Conservation (phyloP, 2,888 invertebrate genomes). For the Eurois occulta region DNA sequence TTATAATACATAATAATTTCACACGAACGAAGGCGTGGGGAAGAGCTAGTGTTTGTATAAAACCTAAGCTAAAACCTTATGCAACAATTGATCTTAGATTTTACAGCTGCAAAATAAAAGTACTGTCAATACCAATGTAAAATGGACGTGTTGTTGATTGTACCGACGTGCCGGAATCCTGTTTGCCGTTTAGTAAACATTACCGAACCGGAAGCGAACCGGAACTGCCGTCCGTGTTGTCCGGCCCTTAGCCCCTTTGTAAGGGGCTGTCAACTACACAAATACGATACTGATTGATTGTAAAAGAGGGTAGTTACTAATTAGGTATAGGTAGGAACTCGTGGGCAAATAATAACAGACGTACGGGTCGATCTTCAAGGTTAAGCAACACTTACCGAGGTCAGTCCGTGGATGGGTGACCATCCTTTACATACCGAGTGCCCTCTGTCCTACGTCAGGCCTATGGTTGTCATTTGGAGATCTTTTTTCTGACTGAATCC, state of each 20-base stretch:
- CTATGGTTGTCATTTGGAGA: background rate
- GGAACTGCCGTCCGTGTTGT: conserved; percentile 32
- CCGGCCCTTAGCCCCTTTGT: conserved; percentile 15
- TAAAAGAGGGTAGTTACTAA: background rate
- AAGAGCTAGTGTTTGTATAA: no score
- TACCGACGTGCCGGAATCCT: conserved; percentile 12
- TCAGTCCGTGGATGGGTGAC: background rate
- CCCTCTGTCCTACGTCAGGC: background rate
- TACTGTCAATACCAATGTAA: background rate
- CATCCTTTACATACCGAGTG: background rate
- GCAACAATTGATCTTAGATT: no score
- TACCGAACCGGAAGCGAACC: conserved; percentile 8
- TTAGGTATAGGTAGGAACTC: background rate
- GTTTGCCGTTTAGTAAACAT: conserved; percentile 19
- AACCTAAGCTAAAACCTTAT: no score
- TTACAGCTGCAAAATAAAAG: no score
- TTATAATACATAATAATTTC: no score
- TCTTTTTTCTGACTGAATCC: no score
- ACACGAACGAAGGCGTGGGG: no score
- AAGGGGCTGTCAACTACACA: conserved; percentile 23
- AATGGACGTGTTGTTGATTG: background rate
- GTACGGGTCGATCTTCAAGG: background rate
- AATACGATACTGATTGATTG: conserved; percentile 31
- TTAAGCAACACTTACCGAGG: background rate
- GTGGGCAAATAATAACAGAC: background rate